These are phyloP conservation scores for Gyps fulvus DNA, from an alignment of 2,113 vertebrate genomes.

Conservation along the genomic window DNA sequence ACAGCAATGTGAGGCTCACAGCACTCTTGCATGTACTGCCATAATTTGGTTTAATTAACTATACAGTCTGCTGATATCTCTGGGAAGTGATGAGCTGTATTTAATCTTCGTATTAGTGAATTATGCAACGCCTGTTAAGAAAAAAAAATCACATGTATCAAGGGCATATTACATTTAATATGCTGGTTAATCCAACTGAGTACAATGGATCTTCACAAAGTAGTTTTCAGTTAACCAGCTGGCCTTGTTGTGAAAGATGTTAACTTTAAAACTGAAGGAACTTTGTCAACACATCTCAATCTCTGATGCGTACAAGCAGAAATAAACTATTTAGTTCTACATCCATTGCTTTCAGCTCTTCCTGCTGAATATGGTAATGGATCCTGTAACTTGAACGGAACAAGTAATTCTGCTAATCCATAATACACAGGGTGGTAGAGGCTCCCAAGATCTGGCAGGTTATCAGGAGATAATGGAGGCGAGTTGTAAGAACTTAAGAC, in stretches of 20 bases:
- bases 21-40: neutral
- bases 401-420: neutral
- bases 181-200: neutral
- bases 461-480: rapidly evolving
- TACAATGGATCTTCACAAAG: neutral
- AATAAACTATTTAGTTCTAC: neutral
- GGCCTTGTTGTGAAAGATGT: neutral
- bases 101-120: neutral
- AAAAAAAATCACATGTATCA: rapidly evolving
- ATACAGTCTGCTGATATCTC: neutral
- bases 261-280: neutral
- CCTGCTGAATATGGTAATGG: neutral
- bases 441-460: neutral
- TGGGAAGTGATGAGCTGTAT: neutral
- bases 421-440: neutral
- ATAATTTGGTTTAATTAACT: neutral
- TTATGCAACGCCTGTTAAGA: neutral
- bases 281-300: neutral
- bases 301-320: neutral
- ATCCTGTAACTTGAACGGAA: neutral
- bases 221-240: neutral
- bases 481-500: neutral
- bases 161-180: neutral
- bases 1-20: neutral
- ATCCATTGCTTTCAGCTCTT: neutral